These are phyloP conservation scores for Lepeophtheirus nordmannii DNA, from an alignment of 2,888 invertebrate species.

Conservation along the genomic window DNA sequence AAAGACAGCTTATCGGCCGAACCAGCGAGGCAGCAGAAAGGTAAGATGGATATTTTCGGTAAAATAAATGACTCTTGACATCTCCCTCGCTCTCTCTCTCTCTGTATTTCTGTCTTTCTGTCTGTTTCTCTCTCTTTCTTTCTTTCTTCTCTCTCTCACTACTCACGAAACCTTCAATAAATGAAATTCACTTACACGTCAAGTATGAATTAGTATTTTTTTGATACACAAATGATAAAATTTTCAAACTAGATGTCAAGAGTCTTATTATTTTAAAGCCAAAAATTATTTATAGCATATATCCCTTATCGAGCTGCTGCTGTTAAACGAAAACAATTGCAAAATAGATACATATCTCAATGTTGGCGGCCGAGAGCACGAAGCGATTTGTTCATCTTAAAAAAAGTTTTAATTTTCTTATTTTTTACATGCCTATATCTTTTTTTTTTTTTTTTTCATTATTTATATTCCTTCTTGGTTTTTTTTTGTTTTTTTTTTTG, in stretches of 20 bases:
- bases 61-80: background rate
- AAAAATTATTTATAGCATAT: background rate
- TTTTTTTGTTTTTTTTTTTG: too few relatives aligned
- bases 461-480: too few relatives aligned
- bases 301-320: slow-evolving; percentile 9
- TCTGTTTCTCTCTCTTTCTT: too few relatives aligned
- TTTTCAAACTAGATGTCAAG: background rate
- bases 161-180: too few relatives aligned
- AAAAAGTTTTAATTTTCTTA: too few relatives aligned
- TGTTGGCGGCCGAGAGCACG: slow-evolving; percentile 6
- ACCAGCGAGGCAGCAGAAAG: slow-evolving; percentile 9
- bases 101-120: background rate
- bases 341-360: background rate
- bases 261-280: background rate
- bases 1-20: slow-evolving; percentile 13
- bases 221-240: too few relatives aligned
- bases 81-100: background rate
- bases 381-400: background rate
- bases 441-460: too few relatives aligned
- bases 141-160: too few relatives aligned
- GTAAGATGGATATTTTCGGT: slow-evolving; percentile 6
- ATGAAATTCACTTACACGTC: too few relatives aligned
- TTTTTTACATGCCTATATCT: background rate
- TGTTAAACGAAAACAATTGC: background rate
- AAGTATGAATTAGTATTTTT: too few relatives aligned